Conservation (phyloP, 2,888 invertebrate species). For the Sphecodes monilicornis region DNA sequence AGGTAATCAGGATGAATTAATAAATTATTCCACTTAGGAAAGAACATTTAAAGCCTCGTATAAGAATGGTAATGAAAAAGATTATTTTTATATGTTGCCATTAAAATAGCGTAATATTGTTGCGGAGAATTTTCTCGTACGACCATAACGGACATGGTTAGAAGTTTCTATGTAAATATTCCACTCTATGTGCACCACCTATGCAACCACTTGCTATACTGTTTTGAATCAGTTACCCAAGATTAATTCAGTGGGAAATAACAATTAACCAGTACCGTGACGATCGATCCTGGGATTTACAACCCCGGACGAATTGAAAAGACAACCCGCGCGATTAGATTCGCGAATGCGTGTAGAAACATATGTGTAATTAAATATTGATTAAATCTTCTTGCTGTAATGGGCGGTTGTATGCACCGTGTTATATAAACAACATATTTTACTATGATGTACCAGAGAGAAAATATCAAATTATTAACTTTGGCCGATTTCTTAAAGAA, state of each 20-base stretch:
- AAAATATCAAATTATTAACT: not conserved
- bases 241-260: conserved; percentile 10
- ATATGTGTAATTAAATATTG: conserved; percentile 1
- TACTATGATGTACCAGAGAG: not conserved
- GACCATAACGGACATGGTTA: too few relatives aligned
- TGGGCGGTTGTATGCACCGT: not conserved
- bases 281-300: conserved; percentile 10
- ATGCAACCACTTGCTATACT: not conserved
- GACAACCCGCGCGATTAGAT: not conserved
- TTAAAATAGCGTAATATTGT: too few relatives aligned
- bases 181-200: not conserved
- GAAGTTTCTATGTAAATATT: not conserved
- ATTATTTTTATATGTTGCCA: not conserved
- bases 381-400: not conserved
- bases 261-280: not conserved
- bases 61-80: too few relatives aligned
- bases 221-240: not conserved
- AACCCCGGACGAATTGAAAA: not conserved
- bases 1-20: too few relatives aligned
- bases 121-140: too few relatives aligned
- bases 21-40: too few relatives aligned
- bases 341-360: not conserved
- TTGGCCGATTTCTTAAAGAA: not conserved
- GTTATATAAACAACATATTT: not conserved
- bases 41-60: too few relatives aligned